Percentiles rank a stretch among this genome's conserved stretches.
Evolutionary conservation across 1,140 invertebrate genomes (phyloP).

Genomic region (Bilobella aurantiaca): DNA sequence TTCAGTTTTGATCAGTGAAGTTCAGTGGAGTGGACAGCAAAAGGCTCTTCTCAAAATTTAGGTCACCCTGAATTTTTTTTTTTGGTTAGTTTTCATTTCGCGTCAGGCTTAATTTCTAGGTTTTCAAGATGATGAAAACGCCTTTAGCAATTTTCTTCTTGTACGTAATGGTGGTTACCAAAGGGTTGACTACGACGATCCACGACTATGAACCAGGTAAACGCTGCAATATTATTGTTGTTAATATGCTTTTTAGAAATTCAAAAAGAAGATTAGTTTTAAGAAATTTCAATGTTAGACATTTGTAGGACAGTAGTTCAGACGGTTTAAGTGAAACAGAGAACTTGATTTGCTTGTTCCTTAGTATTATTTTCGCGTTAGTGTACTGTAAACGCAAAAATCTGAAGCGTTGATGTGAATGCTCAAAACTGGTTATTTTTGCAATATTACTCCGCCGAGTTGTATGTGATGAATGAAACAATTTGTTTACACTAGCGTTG

Average conservation of each 20-base stretch:
- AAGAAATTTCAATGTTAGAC: neutral
- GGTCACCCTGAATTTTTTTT: too few species aligned
- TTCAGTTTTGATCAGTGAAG: too few species aligned
- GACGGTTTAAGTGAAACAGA: neutral
- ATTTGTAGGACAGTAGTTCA: neutral
- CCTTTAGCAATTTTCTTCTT: conserved; percentile 17
- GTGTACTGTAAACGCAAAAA: neutral
- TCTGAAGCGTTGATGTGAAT: too few species aligned
- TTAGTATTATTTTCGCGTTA: neutral
- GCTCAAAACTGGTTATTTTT: too few species aligned
- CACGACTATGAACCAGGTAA: conserved; percentile 23
- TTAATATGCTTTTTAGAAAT: neutral
- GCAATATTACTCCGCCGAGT: too few species aligned
- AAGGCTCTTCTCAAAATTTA: too few species aligned
- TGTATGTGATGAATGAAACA: too few species aligned
- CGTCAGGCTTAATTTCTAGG: neutral
- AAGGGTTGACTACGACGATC: conserved; percentile 22
- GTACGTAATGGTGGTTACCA: conserved; percentile 12
- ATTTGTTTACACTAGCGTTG: too few species aligned
- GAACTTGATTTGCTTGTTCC: neutral
- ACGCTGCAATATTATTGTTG: neutral
- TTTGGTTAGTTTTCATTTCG: too few species aligned
- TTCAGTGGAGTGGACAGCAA: too few species aligned
- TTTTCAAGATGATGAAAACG: conserved; percentile 28
- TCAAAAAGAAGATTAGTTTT: neutral